Conservation (phyloP, 2,797 vertebrate genomes). For the Bucorvus abyssinicus region DNA sequence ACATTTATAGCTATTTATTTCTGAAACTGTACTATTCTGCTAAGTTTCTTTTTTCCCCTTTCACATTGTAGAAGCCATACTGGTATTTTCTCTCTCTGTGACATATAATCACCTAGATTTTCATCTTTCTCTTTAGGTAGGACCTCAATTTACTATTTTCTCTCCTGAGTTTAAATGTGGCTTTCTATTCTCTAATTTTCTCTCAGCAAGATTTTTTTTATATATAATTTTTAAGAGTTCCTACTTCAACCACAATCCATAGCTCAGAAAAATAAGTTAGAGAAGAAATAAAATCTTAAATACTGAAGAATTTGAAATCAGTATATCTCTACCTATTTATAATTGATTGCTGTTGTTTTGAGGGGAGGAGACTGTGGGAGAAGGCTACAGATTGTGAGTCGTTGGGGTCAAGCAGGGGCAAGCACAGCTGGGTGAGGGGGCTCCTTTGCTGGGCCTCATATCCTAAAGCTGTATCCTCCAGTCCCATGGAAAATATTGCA, state of each 20-base stretch:
- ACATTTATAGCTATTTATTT: background rate
- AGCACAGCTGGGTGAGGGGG: accelerated
- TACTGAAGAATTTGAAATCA: background rate
- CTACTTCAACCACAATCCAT: background rate
- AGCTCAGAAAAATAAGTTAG: background rate
- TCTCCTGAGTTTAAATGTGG: background rate
- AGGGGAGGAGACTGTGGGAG: background rate
- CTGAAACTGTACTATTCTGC: background rate
- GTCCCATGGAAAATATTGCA: background rate
- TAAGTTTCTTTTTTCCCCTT: background rate
- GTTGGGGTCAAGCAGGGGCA: accelerated
- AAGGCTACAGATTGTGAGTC: background rate
- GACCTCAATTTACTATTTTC: background rate
- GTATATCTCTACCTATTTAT: background rate
- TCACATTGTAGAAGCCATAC: background rate
- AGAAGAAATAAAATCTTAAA: background rate
- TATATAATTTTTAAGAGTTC: background rate
- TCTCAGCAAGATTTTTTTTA: background rate
- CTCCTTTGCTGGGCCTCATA: background rate
- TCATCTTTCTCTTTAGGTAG: background rate
- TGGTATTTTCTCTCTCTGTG: background rate
- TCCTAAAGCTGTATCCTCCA: background rate
- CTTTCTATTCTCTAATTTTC: background rate
- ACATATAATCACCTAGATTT: background rate
- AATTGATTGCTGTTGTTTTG: background rate